phyloP scores from a whole-genome alignment of 2,888 invertebrate species.

The Labia minor region DNA sequence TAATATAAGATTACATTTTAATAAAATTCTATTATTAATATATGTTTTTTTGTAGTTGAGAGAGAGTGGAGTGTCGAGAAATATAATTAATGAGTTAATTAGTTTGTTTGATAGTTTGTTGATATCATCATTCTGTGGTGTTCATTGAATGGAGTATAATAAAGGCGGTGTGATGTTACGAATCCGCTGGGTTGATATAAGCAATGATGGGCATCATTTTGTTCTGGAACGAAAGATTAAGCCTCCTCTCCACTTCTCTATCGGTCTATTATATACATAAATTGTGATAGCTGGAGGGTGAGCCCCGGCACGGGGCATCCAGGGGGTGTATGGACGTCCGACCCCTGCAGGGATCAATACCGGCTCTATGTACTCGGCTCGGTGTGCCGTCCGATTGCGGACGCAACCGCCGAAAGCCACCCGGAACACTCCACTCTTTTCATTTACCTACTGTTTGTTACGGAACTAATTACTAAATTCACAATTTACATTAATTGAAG shows the following conservation, averaged over 20 bases:
- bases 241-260: not conserved
- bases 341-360: constrained; percentile 13
- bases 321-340: not conserved
- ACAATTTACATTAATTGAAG: too few relatives aligned
- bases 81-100: too few relatives aligned
- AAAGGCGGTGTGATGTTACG: too few relatives aligned
- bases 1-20: too few relatives aligned
- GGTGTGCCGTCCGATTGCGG: not conserved
- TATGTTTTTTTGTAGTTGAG: too few relatives aligned
- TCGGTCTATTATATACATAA: not conserved
- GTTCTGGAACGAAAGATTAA: not conserved
- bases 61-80: too few relatives aligned
- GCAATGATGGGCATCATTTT: not conserved
- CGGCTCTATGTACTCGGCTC: not conserved
- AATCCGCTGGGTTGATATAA: not conserved
- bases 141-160: too few relatives aligned
- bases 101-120: too few relatives aligned
- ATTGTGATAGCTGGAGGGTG: not conserved
- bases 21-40: too few relatives aligned
- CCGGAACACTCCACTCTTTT: not conserved
- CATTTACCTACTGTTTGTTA: not conserved
- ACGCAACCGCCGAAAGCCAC: not conserved
- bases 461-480: not conserved
- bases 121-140: too few relatives aligned
- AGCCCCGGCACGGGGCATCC: not conserved